Evolutionary conservation across 2,113 vertebrate genomes (phyloP), one percentile per base, ranked within the genome.

Genomic region (Loxodonta africana): DNA sequence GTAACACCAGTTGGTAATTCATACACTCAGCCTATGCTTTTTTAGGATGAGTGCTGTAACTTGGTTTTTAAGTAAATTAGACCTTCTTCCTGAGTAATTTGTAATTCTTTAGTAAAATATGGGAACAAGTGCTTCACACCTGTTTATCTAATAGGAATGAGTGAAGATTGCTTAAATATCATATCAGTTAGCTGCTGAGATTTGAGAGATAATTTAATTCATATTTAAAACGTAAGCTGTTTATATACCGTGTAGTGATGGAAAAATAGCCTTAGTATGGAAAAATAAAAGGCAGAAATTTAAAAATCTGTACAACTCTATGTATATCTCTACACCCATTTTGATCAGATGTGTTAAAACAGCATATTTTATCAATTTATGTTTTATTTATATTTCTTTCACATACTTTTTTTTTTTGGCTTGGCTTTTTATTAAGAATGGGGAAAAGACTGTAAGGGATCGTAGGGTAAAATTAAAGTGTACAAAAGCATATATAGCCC

Each of bases 181-280:
- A 77, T 3, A 73, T 73, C 30, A 83, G 33, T 96, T 88, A 88
- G 53, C 33, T 77, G 12, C 20, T 83, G 37, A 41, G n/a, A 2
- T 96, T 88, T 88, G 67, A 37, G 37, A 83, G 67, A 67, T 62
- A 48, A 63, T 92, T 84, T 91, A 83, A 97, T n/a, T 88, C 12
- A 33, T 92, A 87, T 57, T 85, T 92, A 83, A 90, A 97, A 92
- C 23, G 53, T 80, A 74, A n/a, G 1, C 51, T 78, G 33, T 63
- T 83, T 85, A 82, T 85, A 41, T 21, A 57, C 15, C 10, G 20
- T 53, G 20, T 67, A 93, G 21, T 92, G 41, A 77, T 87, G 30
- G 78, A 85, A 15, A 33, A 94, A n/a, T 89, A 87, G 33, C 74
- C 20, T 63, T 95, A 57, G 17, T 93, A 48, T 87, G 33, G 80